Evolutionary conservation across 2,113 vertebrate species (phyloP), one percentile per base, ranked within the genome.

Genomic region (Apeltes quadracus): DNA sequence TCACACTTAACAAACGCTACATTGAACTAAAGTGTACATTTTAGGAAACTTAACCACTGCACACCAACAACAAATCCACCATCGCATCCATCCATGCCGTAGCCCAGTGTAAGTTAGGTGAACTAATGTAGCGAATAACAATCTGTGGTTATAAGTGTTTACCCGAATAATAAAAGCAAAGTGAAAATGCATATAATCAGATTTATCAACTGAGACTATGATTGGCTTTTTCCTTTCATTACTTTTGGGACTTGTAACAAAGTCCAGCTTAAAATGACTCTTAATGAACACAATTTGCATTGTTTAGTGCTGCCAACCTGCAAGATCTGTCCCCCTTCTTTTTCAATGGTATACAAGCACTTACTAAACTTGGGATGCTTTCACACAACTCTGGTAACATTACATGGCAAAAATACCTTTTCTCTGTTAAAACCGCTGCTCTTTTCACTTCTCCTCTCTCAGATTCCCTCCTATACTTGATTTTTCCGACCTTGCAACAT

Each of bases 401-500:
- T 48, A 78, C 82, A 87, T 73, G 86, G 81, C 73, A 72, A 85
- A 83, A 83, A 62, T 12, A 72, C 27, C 51, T 12, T n/a, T 61
- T 82, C 82, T 71, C 34, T 57, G 32, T 65, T 74, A 44, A 81
- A 89, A 39, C 74, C 69, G 50, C 72, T 62, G 71, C 78, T 75
- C 78, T 83, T 64, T 72, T 75, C 72, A 18, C n/a, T 5, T 77
- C 10, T 77, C 16, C 69, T 68, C 22, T 77, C 62, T 70, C 18
- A 85, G 72, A 87, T 84, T 82, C 83, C 79, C 79, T 91, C 86
- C 84, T 43, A n/a, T n/a, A 86, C 88, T 80, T 84, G 80, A 75
- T 84, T 75, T 89, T 91, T 82, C 91, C 77, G 78, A 90, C 91
- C 87, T 87, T 91, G 81, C 94, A 76, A 94, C 92, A 78, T 94